These are phyloP conservation scores for Sciaenops ocellatus DNA, from an alignment of 2,797 vertebrate species.

Conservation along the genomic window DNA sequence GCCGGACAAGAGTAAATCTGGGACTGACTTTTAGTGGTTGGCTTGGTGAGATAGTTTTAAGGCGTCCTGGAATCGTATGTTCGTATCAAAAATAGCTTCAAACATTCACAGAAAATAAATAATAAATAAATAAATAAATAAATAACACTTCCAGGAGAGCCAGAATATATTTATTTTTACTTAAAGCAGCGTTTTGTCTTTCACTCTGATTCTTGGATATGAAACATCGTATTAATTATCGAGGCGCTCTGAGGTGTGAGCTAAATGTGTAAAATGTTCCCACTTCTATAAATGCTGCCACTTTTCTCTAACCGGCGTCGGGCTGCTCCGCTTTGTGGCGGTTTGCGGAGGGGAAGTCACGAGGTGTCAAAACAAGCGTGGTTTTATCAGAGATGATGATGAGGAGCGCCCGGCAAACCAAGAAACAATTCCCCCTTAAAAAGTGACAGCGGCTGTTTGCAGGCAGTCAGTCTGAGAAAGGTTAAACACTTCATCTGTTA, in stretches of 20 bases:
- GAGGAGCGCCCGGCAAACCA: neutral
- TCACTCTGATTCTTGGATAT: neutral
- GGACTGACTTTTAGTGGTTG: no score
- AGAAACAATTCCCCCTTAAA: neutral
- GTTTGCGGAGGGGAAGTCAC: neutral
- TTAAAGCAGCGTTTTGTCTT: neutral
- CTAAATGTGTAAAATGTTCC: constrained; percentile 17
- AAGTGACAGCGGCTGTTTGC: neutral
- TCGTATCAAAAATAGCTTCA: neutral
- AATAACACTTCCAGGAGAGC: neutral
- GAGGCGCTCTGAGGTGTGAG: neutral
- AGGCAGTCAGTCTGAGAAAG: constrained; percentile 33
- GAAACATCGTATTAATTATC: neutral
- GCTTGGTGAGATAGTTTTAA: neutral
- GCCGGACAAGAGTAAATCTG: no score
- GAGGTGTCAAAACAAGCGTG: constrained; percentile 9
- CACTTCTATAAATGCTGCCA: neutral
- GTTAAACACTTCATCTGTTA: constrained; percentile 51
- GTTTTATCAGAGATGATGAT: neutral
- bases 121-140: neutral
- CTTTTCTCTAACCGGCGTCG: neutral
- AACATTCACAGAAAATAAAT: neutral
- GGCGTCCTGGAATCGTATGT: neutral
- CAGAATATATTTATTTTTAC: neutral
- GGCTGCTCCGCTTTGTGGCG: neutral